Evolutionary conservation across 2,888 invertebrate genomes (phyloP).

Genomic region (Drosophila rubida): DNA sequence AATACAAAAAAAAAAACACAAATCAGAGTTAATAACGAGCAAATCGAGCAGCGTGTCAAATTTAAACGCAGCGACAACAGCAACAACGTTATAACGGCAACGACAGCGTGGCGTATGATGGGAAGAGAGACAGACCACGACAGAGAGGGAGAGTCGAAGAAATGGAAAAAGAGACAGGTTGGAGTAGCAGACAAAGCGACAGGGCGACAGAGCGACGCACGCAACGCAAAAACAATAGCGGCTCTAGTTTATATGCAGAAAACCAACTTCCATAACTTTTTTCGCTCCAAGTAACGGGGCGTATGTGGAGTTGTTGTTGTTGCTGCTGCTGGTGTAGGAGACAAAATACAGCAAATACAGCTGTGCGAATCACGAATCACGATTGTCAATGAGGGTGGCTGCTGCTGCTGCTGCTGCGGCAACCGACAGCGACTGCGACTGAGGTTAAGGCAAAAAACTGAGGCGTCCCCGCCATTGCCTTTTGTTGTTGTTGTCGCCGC

Average conservation of each 20-base stretch:
- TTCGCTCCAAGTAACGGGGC: conserved; percentile 9
- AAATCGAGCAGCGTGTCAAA: conserved; percentile 30
- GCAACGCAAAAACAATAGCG: conserved; percentile 42
- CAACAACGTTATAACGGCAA: conserved; percentile 10
- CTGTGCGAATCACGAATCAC: neutral
- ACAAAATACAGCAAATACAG: neutral
- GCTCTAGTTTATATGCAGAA: conserved; percentile 26
- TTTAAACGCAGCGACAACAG: conserved; percentile 21
- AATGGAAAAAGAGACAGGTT: conserved; percentile 7
- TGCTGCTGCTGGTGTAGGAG: neutral
- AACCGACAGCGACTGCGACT: neutral
- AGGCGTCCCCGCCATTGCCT: conserved; percentile 30
- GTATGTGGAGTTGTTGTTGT: conserved; percentile 1
- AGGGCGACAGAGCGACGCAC: conserved; percentile 27
- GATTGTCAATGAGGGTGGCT: neutral
- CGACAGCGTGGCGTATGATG: conserved; percentile 17
- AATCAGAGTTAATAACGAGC: conserved; percentile 18
- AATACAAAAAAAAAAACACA: conserved; percentile 17
- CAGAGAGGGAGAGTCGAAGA: conserved; percentile 5
- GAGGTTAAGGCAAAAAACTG: conserved; percentile 11
- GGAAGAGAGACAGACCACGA: neutral
- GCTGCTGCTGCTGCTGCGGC: neutral
- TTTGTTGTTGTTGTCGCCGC: conserved; percentile 12
- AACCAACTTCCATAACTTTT: conserved; percentile 14
- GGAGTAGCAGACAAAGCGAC: conserved; percentile 5